These are phyloP conservation scores for Calameuta filiformis DNA, from an alignment of 2,888 invertebrate species.

Conservation along the genomic window DNA sequence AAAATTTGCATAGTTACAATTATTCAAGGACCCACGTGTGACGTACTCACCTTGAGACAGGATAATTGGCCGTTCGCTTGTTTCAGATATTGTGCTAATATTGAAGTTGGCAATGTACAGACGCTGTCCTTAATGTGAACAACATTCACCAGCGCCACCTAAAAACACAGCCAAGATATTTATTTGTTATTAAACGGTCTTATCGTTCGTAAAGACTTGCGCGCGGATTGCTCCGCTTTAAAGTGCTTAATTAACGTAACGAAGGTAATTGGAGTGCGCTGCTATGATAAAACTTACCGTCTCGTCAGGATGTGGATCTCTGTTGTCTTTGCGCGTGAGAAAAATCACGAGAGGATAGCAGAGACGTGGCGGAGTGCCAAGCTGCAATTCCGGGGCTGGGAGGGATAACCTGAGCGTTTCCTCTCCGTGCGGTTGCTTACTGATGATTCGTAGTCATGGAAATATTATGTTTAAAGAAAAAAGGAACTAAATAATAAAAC, in stretches of 20 bases:
- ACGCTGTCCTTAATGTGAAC: slow-evolving; percentile 86
- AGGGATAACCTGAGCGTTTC: slow-evolving; percentile 73
- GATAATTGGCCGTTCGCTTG: slow-evolving; percentile 86
- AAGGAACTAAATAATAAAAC: neutral
- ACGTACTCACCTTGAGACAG: slow-evolving; percentile 78
- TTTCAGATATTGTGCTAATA: slow-evolving; percentile 87
- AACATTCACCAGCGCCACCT: slow-evolving; percentile 86
- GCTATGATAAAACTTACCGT: slow-evolving; percentile 69
- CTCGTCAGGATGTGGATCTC: slow-evolving; percentile 78
- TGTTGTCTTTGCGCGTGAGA: slow-evolving; percentile 75
- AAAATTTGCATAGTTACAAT: too few relatives aligned
- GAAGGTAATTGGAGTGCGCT: too few relatives aligned
- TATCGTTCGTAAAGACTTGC: neutral
- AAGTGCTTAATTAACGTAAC: neutral
- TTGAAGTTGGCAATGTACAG: slow-evolving; percentile 82
- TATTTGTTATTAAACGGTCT: neutral
- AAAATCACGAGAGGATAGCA: slow-evolving; percentile 84
- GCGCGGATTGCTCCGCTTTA: neutral
- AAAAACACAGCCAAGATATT: slow-evolving; percentile 33
- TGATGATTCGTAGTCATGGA: slow-evolving; percentile 62
- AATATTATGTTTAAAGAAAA: slow-evolving; percentile 21
- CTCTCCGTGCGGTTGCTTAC: slow-evolving; percentile 76
- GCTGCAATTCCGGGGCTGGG: slow-evolving; percentile 72
- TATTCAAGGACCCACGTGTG: too few relatives aligned
- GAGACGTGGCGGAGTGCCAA: slow-evolving; percentile 79